These are phyloP conservation scores for Drosophila helvetica DNA, from an alignment of 2,888 invertebrate genomes.

Conservation along the genomic window DNA sequence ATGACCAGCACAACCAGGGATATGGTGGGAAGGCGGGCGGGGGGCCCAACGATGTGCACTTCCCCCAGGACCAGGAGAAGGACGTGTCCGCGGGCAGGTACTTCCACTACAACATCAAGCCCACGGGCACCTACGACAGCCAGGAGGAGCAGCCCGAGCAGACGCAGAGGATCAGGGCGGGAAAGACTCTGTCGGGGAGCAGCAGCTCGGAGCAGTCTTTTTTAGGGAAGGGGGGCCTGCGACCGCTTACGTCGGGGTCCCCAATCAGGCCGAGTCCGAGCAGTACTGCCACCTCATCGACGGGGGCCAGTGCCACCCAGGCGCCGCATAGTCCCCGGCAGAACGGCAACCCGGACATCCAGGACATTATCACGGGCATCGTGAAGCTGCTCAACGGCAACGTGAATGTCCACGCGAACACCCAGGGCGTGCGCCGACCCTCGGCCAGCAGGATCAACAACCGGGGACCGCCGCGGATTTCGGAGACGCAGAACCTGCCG, in stretches of 20 bases:
- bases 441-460: slow-evolving; percentile 93
- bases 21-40: slow-evolving; percentile 50
- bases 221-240: slow-evolving; percentile 84
- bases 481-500: slow-evolving; percentile 89
- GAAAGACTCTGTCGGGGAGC: slow-evolving; percentile 69
- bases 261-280: slow-evolving; percentile 81
- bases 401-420: slow-evolving; percentile 92
- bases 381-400: slow-evolving; percentile 95
- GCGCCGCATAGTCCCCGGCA: slow-evolving; percentile 83
- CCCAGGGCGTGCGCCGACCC: slow-evolving; percentile 88
- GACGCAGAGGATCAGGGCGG: slow-evolving; percentile 77
- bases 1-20: slow-evolving; percentile 82
- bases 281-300: slow-evolving; percentile 80
- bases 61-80: slow-evolving; percentile 67
- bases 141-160: slow-evolving; percentile 69
- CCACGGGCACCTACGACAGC: slow-evolving; percentile 78
- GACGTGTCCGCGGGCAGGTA: slow-evolving; percentile 80
- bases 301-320: slow-evolving; percentile 80
- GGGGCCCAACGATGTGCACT: slow-evolving; percentile 78
- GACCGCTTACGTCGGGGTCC: slow-evolving; percentile 84
- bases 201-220: slow-evolving; percentile 78
- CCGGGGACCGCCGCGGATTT: slow-evolving; percentile 93
- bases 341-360: slow-evolving; percentile 91
- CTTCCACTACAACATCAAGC: slow-evolving; percentile 83
- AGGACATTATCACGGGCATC: slow-evolving; percentile 95